Evolutionary conservation across 2,888 invertebrate genomes (phyloP).

Genomic region (Chymomyza procnemis): DNA sequence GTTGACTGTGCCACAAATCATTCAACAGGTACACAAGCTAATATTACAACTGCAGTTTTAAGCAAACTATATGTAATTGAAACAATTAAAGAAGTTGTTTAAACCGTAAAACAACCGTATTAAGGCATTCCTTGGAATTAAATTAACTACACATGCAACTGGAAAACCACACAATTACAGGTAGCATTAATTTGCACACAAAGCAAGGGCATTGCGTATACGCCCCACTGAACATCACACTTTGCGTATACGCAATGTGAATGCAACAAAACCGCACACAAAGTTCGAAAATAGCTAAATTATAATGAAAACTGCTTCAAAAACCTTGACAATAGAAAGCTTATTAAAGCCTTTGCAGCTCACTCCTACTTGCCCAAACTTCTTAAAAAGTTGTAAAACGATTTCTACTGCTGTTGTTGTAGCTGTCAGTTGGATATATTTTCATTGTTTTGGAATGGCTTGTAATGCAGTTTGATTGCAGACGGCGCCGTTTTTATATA

Average conservation of each 20-base stretch:
- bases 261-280: neutral
- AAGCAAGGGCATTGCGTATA: neutral
- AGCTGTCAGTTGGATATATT: neutral
- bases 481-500: neutral
- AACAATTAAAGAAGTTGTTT: no score
- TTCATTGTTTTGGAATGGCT: conserved; percentile 21
- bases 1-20: no score
- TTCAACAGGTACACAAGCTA: no score
- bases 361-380: neutral
- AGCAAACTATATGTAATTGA: no score
- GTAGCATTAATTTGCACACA: neutral
- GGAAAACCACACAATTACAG: neutral
- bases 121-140: neutral
- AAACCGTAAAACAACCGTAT: neutral
- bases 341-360: neutral
- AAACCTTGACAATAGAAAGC: neutral
- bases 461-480: conserved; percentile 64
- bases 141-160: neutral
- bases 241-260: neutral
- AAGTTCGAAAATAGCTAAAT: neutral
- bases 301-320: neutral
- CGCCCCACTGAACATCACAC: neutral
- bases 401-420: conserved; percentile 1
- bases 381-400: neutral
- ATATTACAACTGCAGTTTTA: no score